These are phyloP conservation scores for Nomia melanderi DNA, from an alignment of 1,140 invertebrate genomes.

Conservation along the genomic window DNA sequence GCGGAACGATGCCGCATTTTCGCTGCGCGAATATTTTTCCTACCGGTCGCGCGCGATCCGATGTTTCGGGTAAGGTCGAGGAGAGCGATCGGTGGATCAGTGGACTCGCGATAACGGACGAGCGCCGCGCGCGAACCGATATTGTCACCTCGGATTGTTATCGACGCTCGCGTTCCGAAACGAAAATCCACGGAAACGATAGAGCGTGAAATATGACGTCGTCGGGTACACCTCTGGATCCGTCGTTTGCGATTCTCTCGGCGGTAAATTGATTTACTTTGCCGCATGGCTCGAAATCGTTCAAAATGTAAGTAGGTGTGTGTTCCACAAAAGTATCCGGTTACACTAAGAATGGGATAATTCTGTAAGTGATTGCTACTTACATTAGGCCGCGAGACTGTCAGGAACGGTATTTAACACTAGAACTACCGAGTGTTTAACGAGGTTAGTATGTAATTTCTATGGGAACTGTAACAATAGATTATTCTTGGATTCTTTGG, in stretches of 20 bases:
- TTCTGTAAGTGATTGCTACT: too few species aligned
- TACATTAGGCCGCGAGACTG: too few species aligned
- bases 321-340: constrained; percentile 3
- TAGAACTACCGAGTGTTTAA: too few species aligned
- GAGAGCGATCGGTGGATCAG: constrained; percentile 32
- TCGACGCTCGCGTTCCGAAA: constrained; percentile 54
- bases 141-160: constrained; percentile 58
- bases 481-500: too few species aligned
- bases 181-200: constrained; percentile 54
- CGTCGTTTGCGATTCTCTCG: constrained; percentile 42
- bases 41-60: constrained; percentile 16
- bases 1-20: too few species aligned
- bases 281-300: constrained; percentile 8
- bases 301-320: background rate
- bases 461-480: too few species aligned
- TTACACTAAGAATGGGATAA: background rate
- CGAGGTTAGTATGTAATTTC: too few species aligned
- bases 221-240: constrained; percentile 54
- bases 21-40: too few species aligned
- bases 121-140: constrained; percentile 37
- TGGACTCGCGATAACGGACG: constrained; percentile 41
- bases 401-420: too few species aligned
- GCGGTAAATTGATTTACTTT: constrained; percentile 43
- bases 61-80: background rate
- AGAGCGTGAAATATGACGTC: constrained; percentile 52